Percentiles rank a stretch among this genome's conserved stretches.
Evolutionary conservation across 2,797 vertebrate species (phyloP).

Genomic region (Sebastes matsubarae): DNA sequence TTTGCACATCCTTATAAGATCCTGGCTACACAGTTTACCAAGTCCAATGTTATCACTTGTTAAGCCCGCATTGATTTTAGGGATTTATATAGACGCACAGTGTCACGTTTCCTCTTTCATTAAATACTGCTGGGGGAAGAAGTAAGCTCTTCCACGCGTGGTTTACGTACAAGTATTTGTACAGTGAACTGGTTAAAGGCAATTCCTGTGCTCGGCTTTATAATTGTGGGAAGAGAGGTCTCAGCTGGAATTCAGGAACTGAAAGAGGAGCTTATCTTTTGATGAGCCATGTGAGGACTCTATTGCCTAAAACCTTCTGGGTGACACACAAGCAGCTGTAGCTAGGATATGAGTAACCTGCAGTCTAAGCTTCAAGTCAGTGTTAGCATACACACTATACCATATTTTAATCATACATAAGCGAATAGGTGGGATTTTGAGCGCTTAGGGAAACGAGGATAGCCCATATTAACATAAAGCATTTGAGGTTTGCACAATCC

Average conservation of each 20-base stretch:
- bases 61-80: slow-evolving; percentile 52
- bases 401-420: background rate
- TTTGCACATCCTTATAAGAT: slow-evolving; percentile 56
- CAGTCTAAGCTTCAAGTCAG: slow-evolving; percentile 3
- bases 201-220: slow-evolving; percentile 45
- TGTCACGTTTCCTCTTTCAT: slow-evolving; percentile 63
- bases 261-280: slow-evolving; percentile 61
- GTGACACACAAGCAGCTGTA: slow-evolving; percentile 26
- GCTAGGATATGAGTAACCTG: slow-evolving; percentile 9
- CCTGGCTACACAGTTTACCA: slow-evolving; percentile 51
- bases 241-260: slow-evolving; percentile 45
- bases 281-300: slow-evolving; percentile 53
- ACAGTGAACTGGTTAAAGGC: slow-evolving; percentile 59
- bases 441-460: background rate
- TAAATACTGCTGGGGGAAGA: slow-evolving; percentile 40
- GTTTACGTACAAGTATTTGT: slow-evolving; percentile 60
- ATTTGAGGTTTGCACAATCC: background rate
- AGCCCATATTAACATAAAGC: background rate
- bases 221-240: slow-evolving; percentile 43
- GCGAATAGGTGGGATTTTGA: background rate
- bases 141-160: slow-evolving; percentile 46
- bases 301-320: slow-evolving; percentile 41
- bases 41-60: slow-evolving; percentile 52
- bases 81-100: slow-evolving; percentile 43
- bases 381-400: background rate